Percentiles rank a stretch among this genome's conserved stretches.
Conservation (phyloP, 2,113 vertebrate genomes). For the Lasiurus borealis region DNA sequence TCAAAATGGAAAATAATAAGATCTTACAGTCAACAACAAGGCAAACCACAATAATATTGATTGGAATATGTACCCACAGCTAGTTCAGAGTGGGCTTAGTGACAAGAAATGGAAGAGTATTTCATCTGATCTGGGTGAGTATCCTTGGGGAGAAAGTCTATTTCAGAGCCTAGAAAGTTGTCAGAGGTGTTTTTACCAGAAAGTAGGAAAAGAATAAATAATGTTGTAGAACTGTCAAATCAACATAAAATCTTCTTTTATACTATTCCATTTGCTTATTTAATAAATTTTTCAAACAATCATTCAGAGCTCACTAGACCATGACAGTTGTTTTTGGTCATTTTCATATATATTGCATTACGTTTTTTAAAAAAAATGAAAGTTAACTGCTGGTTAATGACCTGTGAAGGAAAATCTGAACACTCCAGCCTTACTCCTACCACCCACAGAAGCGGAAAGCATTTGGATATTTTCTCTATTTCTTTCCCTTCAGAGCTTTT, state of each 20-base stretch:
- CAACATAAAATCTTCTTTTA: neutral
- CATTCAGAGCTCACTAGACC: neutral
- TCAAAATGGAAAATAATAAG: neutral
- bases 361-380: neutral
- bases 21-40: neutral
- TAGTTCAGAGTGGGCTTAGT: neutral
- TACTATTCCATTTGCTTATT: neutral
- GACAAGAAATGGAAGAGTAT: neutral
- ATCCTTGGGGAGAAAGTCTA: neutral
- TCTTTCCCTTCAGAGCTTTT: constrained; percentile 50
- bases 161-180: neutral
- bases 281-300: neutral
- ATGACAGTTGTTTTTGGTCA: neutral
- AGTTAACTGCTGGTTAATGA: constrained; percentile 23
- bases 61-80: neutral
- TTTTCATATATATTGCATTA: neutral
- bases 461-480: constrained; percentile 51
- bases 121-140: neutral
- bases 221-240: neutral
- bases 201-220: neutral
- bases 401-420: constrained; percentile 37
- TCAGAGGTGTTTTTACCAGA: neutral
- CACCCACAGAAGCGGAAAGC: constrained; percentile 47
- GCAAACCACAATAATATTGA: constrained; percentile 1
- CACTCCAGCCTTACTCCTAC: neutral